Base-by-base conservation (phyloP, 2,888 invertebrate genomes). In the Zootermopsis nevadensis region DNA sequence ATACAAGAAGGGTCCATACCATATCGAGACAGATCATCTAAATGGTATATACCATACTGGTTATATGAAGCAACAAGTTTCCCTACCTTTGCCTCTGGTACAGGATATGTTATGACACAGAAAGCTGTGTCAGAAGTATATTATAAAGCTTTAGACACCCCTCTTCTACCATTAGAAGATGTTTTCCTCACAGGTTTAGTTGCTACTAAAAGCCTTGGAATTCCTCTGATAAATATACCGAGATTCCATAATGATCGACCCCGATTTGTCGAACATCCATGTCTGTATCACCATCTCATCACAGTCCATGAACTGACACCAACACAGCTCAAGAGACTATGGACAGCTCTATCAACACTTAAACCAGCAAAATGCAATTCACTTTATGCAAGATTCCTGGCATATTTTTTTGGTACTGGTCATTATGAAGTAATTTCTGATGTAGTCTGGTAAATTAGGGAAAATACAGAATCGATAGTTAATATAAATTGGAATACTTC, bases 141-240 rank as follows among this genome's bases (percentile, higher is more conserved):
- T 12, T n/a, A 22, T 38, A 38, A 24, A 1, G 22, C 38, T 38
- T n/a, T 74, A n/a, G 74, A 38, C 24, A 74, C 42, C 7, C 74
- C 74, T 74, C 38, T 74, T 24, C 19, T 74, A 12, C 74, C 74
- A 6, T 35, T 74, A n/a, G 74, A 74, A 38, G 74, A 74, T 42
- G 74, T 74, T 12, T 74, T 74, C 15, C 24, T 74, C 10, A 74
- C 74, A 74, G 74, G 74, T 24, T n/a, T 74, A n/a, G 74, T 74
- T 33, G 74, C 38, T n/a, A 35, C 1, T n/a, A 22, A 22, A 27
- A 74, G n/a, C 6, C 38, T 74, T 38, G 42, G 42, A 10, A 38
- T 74, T 38, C 35, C 35, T 33, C 24, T 74, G 24, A 38, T 74
- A 24, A 38, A 2, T 38, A n/a, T n/a, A 74, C 33, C 12, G 10